Conservation (phyloP, 1,140 invertebrate genomes). For the Halyomorpha halys region DNA sequence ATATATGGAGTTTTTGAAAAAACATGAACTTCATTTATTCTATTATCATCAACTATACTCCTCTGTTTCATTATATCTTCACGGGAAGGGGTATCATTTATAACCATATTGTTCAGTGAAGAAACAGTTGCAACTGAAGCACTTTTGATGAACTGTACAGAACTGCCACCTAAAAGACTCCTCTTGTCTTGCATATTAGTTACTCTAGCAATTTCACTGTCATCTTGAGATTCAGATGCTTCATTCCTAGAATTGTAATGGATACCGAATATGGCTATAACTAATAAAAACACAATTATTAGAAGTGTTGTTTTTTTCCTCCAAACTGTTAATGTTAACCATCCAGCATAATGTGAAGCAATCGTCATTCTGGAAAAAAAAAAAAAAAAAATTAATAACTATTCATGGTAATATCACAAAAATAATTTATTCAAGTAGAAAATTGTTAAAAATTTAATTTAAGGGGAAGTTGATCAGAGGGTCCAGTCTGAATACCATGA, state of each 20-base stretch:
- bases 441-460: too few species aligned
- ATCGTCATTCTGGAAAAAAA: conserved; percentile 25
- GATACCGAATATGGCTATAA: conserved; percentile 33
- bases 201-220: conserved; percentile 19
- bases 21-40: background rate
- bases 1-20: conserved; percentile 26
- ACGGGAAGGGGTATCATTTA: background rate
- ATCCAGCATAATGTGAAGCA: conserved; percentile 32
- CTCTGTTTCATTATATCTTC: background rate
- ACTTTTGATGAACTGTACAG: conserved; percentile 19
- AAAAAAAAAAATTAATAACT: background rate
- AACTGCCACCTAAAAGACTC: conserved; percentile 23
- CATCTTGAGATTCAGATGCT: background rate
- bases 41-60: background rate
- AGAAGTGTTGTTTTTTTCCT: conserved; percentile 34
- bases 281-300: conserved; percentile 25
- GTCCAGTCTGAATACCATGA: too few species aligned
- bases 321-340: conserved; percentile 33
- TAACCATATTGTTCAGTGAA: background rate
- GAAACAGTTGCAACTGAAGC: background rate
- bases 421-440: too few species aligned
- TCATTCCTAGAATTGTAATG: conserved; percentile 32
- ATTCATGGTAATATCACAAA: too few species aligned
- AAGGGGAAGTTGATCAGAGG: too few species aligned
- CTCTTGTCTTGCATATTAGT: conserved; percentile 22